Evolutionary conservation across 1,140 invertebrate genomes (phyloP), one percentile per base, ranked within the genome.

Genomic region (Drosophila nasuta): DNA sequence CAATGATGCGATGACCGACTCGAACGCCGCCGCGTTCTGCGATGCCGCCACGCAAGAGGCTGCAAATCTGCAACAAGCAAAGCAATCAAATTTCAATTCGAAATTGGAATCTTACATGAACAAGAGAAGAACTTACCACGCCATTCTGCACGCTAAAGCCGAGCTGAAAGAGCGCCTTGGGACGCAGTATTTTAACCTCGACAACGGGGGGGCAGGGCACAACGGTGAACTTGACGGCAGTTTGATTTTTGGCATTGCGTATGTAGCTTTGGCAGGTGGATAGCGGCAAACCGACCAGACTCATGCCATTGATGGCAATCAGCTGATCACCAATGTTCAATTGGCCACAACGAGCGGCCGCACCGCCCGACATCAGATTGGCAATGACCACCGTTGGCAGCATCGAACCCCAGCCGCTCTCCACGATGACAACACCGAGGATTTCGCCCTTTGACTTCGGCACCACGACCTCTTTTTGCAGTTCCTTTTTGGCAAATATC

Each of bases 141-240:
- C 99, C 99, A 93, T 99, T 99, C 94, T 99, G 99, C 82, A 99
- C 99, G 94, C 98, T 99, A 93, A 99, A 99, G 25, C 99, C 99
- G 51, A 99, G 95, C 93, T 99, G 99, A 94, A 99, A 99, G 93
- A 99, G 99, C 13, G 98, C 99, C 93, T 99, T 98, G 0, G 99
- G 99, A 92, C 99, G 94, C 93, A 99, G 99, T 79, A 99, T 99
- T 94, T 99, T 98, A 20, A 99, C 99, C 94, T 99, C 99, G 48
- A 99, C 99, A 6, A 99, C 99, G 25, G 99, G 99, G 54, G 99
- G 97, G 94, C 99, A 99, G 68, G 98, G 98, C 56, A 99, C 99
- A 73, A 99, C 98, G 35, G 98, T 99, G 81, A 99, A 94, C 93
- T 99, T 99, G 77, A 99, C 99, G 71, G 98, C 98, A 41, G 98